Conservation (phyloP, 2,113 vertebrate species). For the Pongo pygmaeus region DNA sequence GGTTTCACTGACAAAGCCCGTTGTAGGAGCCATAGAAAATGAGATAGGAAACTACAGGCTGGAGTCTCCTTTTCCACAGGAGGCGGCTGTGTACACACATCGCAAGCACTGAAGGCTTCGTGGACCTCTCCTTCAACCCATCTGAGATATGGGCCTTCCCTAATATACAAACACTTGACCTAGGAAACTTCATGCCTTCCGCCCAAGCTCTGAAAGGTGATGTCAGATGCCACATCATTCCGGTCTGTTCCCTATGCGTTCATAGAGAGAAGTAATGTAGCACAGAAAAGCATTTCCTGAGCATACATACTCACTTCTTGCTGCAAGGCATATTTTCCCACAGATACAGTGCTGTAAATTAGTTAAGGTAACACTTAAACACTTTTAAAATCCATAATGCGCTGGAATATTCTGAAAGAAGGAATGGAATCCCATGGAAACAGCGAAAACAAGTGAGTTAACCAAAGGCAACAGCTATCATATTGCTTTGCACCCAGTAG, state of each 20-base stretch:
- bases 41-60: not conserved
- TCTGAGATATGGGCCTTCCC: not conserved
- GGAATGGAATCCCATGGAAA: conserved; percentile 15
- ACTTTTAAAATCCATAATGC: not conserved
- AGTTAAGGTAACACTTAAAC: conserved; percentile 37
- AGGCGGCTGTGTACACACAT: accelerated
- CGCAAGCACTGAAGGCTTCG: not conserved
- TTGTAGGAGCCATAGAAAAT: not conserved
- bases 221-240: not conserved
- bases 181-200: not conserved
- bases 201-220: not conserved
- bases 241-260: not conserved
- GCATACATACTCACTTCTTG: not conserved
- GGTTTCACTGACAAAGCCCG: not conserved
- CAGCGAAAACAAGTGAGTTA: not conserved
- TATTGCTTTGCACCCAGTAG: not conserved
- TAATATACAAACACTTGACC: not conserved
- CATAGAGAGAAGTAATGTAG: not conserved
- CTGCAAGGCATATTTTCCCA: conserved; percentile 10
- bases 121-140: not conserved
- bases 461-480: not conserved
- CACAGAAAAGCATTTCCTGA: conserved; percentile 37
- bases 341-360: conserved; percentile 7
- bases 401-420: not conserved
- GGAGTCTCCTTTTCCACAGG: not conserved